Evolutionary conservation across 2,113 vertebrate species (phyloP).

Genomic region (Vulpes ferrilata): DNA sequence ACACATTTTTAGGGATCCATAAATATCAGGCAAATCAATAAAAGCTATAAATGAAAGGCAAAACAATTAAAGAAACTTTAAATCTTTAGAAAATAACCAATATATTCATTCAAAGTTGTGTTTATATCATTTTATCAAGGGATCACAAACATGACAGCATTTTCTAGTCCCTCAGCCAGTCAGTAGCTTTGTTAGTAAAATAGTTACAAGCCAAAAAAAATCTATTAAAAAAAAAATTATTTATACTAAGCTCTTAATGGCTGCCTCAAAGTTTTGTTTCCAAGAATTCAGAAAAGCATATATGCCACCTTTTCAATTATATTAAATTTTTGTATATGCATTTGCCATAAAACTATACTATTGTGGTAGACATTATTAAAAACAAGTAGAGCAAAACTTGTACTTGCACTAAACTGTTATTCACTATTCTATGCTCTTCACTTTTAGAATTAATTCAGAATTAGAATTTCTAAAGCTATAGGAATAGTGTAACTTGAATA

Average conservation of each 20-base stretch:
- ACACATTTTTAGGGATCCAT: slow-evolving; percentile 24
- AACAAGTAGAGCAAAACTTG: neutral
- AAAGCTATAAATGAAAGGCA: slow-evolving; percentile 42
- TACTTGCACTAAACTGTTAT: neutral
- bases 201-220: slow-evolving; percentile 14
- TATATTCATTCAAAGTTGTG: slow-evolving; percentile 27
- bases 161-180: neutral
- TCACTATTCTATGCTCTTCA: neutral
- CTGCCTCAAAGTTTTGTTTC: slow-evolving; percentile 10
- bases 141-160: slow-evolving; percentile 24
- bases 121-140: slow-evolving; percentile 52
- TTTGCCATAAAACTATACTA: neutral
- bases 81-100: slow-evolving; percentile 58
- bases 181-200: slow-evolving; percentile 47
- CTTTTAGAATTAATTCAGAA: neutral
- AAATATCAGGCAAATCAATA: slow-evolving; percentile 40
- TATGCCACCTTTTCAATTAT: neutral
- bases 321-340: slow-evolving; percentile 36
- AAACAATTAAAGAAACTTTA: slow-evolving; percentile 20
- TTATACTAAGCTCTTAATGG: slow-evolving; percentile 41
- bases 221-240: slow-evolving; percentile 54
- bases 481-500: neutral
- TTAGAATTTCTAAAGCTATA: neutral
- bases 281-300: slow-evolving; percentile 14
- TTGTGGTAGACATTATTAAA: neutral